phyloP scores from a whole-genome alignment of 2,113 vertebrate genomes.

The Nanorana parkeri region DNA sequence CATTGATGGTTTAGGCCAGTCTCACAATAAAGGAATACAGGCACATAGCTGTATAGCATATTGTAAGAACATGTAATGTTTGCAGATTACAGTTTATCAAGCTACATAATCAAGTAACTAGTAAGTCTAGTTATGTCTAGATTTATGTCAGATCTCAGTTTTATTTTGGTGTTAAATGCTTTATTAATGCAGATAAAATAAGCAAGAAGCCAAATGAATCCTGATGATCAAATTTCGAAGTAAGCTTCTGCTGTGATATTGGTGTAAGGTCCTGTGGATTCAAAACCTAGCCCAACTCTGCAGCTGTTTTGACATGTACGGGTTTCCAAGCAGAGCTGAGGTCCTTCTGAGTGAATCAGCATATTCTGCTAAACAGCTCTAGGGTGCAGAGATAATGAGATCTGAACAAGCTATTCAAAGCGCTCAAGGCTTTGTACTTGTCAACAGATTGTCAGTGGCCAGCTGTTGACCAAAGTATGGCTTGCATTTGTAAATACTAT shows the following conservation, averaged over 20 bases:
- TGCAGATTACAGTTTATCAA: no score
- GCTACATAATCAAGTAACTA: no score
- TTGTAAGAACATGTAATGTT: no score
- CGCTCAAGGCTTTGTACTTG: slow-evolving; percentile 19
- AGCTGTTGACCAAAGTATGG: slow-evolving; percentile 42
- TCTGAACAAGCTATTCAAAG: slow-evolving; percentile 14
- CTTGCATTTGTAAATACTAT: slow-evolving; percentile 31
- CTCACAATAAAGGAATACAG: no score
- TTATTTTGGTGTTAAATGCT: no score
- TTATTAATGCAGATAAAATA: no score
- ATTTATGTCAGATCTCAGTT: no score
- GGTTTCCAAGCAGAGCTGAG: background rate
- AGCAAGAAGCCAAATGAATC: no score
- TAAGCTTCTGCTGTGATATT: background rate
- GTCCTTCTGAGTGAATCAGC: background rate
- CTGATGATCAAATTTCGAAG: background rate
- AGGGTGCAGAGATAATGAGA: slow-evolving; percentile 29
- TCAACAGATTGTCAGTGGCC: slow-evolving; percentile 42
- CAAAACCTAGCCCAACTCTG: background rate
- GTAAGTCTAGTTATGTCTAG: no score
- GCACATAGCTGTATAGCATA: no score
- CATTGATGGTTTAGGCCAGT: no score
- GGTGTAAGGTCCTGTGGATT: background rate
- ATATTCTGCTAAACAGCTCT: background rate
- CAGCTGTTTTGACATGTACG: slow-evolving; percentile 32